Evolutionary conservation across 1,140 invertebrate species (phyloP).

Genomic region (Drosophila ananassae): DNA sequence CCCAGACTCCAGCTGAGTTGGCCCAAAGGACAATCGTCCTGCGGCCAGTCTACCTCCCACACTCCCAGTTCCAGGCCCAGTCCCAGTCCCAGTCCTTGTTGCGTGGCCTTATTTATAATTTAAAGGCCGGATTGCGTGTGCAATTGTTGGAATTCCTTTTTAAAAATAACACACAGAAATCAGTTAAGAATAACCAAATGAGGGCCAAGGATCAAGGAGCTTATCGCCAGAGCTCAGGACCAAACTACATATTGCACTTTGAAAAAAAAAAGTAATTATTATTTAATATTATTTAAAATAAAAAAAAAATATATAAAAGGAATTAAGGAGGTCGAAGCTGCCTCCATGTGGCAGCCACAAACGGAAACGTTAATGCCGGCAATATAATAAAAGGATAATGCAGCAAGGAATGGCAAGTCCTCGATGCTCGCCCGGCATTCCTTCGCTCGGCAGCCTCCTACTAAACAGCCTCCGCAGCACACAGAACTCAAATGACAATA

Average conservation of each 20-base stretch:
- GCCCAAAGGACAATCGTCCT: conserved; percentile 52
- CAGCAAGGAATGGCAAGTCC: conserved; percentile 43
- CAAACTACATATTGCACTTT: too few species aligned
- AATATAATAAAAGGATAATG: conserved; percentile 70
- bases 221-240: conserved; percentile 19
- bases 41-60: conserved; percentile 1
- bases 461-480: conserved; percentile 31
- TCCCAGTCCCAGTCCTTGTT: conserved; percentile 7
- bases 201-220: conserved; percentile 29
- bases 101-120: conserved; percentile 69
- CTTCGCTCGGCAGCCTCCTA: conserved; percentile 4
- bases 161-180: conserved; percentile 49
- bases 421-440: conserved; percentile 30
- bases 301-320: too few species aligned
- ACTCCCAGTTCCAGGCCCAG: neutral
- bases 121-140: conserved; percentile 56
- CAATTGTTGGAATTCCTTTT: conserved; percentile 60
- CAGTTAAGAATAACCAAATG: conserved; percentile 57
- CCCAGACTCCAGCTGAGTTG: conserved; percentile 61
- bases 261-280: too few species aligned
- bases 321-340: neutral
- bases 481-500: conserved; percentile 56
- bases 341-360: conserved; percentile 25
- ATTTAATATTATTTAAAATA: too few species aligned
- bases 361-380: conserved; percentile 62